Base-by-base conservation (phyloP, 2,797 vertebrate genomes). In the Periparus ater region DNA sequence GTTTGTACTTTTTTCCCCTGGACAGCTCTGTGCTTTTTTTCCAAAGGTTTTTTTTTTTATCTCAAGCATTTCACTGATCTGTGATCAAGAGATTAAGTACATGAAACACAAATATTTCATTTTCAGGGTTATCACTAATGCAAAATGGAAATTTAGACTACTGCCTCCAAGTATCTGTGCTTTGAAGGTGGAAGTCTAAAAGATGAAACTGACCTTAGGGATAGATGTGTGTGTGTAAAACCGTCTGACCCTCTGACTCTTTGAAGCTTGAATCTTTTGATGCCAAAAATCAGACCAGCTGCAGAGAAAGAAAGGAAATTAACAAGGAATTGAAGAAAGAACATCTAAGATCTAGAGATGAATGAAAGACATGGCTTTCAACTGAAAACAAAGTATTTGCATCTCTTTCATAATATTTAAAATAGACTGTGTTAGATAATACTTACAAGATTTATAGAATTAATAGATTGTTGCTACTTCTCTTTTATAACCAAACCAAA, bases 31-130 rank as follows among this genome's bases (percentile, higher is more conserved):
- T 67, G 53, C 15, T 62, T 55, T 10, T 68, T 7, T 70, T 86
- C 53, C 26, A 25, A 44, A 29, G 5, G 17, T 57, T 91, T 26
- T 54, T 23, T 40, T 29, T 92, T 85, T 92, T 79, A 51, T 88
- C 48, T 80, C 60, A 68, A 67, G 34, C 8, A 87, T 96, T 88
- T 91, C 53, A 30, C 13, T 66, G 15, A 27, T 61, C 74, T 76
- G 44, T 94, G 88, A 95, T 96, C 40, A 91, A 79, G 40, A 88
- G 40, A 92, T 93, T 30, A 77, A 40, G 61, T 62, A 19, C 21
- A 72, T 50, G 88, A 88, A 91, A 65, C 21, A 79, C 22, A 89
- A 93, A 82, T 25, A 82, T 88, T 50, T 92, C 32, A 63, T 89
- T 94, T 88, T 62, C 65, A 75, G 55, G 6, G 40, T 73, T 93